Evolutionary conservation across 2,888 invertebrate genomes (phyloP), one percentile per base, ranked within the genome.

Genomic region (Melanostoma mellinum): DNA sequence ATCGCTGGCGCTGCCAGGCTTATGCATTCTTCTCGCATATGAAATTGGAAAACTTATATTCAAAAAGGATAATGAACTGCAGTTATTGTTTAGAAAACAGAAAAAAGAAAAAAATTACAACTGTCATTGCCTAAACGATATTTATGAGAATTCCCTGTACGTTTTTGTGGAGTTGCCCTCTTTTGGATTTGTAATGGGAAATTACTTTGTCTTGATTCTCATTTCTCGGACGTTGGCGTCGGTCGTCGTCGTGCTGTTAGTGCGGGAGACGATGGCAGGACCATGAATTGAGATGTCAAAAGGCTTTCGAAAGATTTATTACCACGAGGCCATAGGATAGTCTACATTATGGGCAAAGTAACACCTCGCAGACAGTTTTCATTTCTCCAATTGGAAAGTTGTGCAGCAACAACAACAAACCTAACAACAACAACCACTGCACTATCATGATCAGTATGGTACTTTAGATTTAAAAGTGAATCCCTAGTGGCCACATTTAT

Each of bases 91-190:
- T 58, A 56, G 76, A 33, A 72, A 20, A 20, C 20, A 20, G 20
- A 20, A 20, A 20, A 20, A 20, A 20, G 20, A 20, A 20, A 20
- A 67, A 76, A 76, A 71, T 82, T 73, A 78, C 78, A 78, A 82
- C 73, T 73, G 82, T 73, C 82, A 78, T 82, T 78, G 73, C 76
- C 65, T 81, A 81, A 81, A 81, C 71, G 82, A 69, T 82, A 82
- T 82, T 82, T 82, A 82, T 78, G 82, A 56, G 82, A 65, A 42
- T 53, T 68, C 68, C 67, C 75, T 52, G 33, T 32, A 65, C 58
- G 55, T 68, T 79, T 68, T 55, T 46, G n/a, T 46, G 56, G 33
- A 8, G 30, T 36, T 32, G 63, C 44, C 58, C 75, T 9, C 65
- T 55, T 68, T 36, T 44, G 71, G 55, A 50, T 73, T 44, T 69